These are phyloP conservation scores for Anas platyrhynchos DNA, from an alignment of 2,113 vertebrate genomes.

Conservation along the genomic window DNA sequence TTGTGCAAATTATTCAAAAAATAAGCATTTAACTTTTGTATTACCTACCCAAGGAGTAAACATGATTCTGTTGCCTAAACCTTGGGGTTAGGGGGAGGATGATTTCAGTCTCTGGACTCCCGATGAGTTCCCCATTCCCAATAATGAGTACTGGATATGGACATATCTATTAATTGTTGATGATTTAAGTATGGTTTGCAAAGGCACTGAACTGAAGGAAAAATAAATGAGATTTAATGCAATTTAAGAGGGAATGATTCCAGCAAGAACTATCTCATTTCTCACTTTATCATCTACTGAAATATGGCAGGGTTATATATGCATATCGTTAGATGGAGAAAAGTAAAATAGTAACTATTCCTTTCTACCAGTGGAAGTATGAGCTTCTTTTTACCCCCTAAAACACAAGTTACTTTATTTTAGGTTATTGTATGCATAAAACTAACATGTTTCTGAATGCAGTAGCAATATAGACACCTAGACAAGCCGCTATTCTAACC, in stretches of 20 bases:
- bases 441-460: background rate
- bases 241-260: background rate
- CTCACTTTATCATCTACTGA: background rate
- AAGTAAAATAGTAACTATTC: background rate
- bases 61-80: background rate
- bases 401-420: background rate
- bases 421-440: background rate
- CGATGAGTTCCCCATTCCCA: background rate
- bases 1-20: background rate
- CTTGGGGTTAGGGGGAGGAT: background rate
- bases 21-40: background rate
- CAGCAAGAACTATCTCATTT: background rate
- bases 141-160: background rate
- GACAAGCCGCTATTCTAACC: background rate
- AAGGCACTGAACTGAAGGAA: background rate
- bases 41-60: background rate
- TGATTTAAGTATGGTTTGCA: background rate
- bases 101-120: background rate
- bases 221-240: background rate
- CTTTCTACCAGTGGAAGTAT: background rate
- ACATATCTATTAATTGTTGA: background rate
- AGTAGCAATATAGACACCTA: background rate
- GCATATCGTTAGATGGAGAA: background rate
- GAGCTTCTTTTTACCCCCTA: background rate
- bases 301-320: background rate